Percentiles rank a stretch among this genome's conserved stretches.
phyloP scores from a whole-genome alignment of 2,888 invertebrate genomes.

The Ligdia adustata region DNA sequence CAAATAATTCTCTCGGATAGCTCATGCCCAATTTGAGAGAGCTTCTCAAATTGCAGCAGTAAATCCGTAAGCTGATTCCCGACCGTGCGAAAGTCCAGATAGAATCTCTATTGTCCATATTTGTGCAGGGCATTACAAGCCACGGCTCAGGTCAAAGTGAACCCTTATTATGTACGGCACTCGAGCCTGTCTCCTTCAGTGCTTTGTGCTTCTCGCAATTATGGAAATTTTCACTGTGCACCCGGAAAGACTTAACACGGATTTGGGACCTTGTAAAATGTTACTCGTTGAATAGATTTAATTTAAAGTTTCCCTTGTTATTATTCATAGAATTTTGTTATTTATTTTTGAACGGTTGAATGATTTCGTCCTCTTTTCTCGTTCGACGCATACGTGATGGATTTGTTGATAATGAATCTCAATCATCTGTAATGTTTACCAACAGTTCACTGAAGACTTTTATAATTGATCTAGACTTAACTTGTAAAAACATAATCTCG shows the following conservation, averaged over 20 bases:
- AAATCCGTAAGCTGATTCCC: conserved; percentile 49
- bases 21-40: conserved; percentile 40
- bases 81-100: conserved; percentile 68
- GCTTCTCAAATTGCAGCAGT: conserved; percentile 49
- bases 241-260: conserved; percentile 19
- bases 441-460: conserved; percentile 19
- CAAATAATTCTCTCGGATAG: conserved; percentile 24
- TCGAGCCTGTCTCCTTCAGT: conserved; percentile 47
- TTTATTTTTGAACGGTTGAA: conserved; percentile 1
- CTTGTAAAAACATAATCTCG: conserved; percentile 10
- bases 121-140: conserved; percentile 56
- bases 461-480: conserved; percentile 9
- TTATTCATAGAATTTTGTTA: conserved; percentile 2
- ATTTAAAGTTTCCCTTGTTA: neutral
- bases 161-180: conserved; percentile 61
- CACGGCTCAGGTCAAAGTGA: conserved; percentile 63
- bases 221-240: conserved; percentile 24
- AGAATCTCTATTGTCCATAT: conserved; percentile 65
- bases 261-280: conserved; percentile 19
- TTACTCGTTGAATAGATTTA: conserved; percentile 8
- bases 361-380: conserved; percentile 24
- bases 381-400: conserved; percentile 12
- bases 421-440: conserved; percentile 13
- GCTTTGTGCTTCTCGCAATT: conserved; percentile 36
- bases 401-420: conserved; percentile 17